Evolutionary conservation across 2,797 vertebrate species (phyloP).

Genomic region (Pachyuromys duprasi): DNA sequence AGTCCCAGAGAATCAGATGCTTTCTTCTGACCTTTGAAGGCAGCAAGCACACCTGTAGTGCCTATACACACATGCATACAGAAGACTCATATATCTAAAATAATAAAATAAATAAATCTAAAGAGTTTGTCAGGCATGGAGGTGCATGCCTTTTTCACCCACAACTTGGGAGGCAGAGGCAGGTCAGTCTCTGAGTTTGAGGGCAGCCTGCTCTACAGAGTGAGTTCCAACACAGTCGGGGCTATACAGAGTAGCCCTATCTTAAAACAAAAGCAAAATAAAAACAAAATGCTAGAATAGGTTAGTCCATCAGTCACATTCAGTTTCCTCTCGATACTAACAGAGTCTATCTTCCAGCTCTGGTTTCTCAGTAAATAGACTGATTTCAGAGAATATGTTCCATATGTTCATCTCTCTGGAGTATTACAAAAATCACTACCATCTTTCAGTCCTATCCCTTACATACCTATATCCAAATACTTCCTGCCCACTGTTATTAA

Average conservation of each 20-base stretch:
- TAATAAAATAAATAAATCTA: not conserved
- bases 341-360: not conserved
- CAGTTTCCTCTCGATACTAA: not conserved
- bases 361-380: not conserved
- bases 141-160: not conserved
- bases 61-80: not conserved
- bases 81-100: not conserved
- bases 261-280: not conserved
- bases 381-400: not conserved
- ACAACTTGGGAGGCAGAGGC: not conserved
- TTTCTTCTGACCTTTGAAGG: not conserved
- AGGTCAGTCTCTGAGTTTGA: not conserved
- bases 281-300: not conserved
- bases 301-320: not conserved
- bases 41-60: not conserved
- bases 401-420: not conserved
- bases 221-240: not conserved
- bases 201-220: not conserved
- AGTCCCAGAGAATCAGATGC: not conserved
- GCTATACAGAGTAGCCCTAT: not conserved
- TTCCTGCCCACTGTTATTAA: not conserved
- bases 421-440: slow-evolving; percentile 7
- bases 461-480: not conserved
- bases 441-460: not conserved
- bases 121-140: not conserved